Evolutionary conservation across 1,140 invertebrate genomes (phyloP), one percentile per base, ranked within the genome.

Genomic region (Akabosia matsudoensis): DNA sequence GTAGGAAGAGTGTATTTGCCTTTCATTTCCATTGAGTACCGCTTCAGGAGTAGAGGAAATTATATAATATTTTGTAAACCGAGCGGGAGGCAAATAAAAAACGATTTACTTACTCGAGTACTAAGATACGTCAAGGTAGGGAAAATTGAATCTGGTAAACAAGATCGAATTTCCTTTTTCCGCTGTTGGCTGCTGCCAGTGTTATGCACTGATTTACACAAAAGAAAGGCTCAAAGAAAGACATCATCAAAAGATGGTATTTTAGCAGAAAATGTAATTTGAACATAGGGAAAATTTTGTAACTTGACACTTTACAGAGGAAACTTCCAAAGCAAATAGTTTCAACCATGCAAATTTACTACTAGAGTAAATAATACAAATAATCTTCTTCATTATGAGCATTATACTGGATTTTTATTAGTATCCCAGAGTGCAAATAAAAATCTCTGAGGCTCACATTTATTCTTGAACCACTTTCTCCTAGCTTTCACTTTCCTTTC

Each of bases 151-250:
- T 67, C 61, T 67, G 28, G 28, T 22, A 67, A 67, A 67, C 61
- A 67, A 67, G 61, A 67, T 67, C 24, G 31, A 67, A 67, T 67
- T 67, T 67, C 61, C 61, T 67, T 67, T 67, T 67, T 67, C 28
- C 61, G n/a, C n/a, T n/a, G n/a, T n/a, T n/a, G 2, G 54, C 54
- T 56, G 37, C 37, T 45, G 37, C 18, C 37, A 45, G 37, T n/a
- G 37, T 18, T 18, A 7, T 45, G 18, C 37, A 7, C 37, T 45
- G 37, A 45, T 45, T 45, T 45, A 45, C 37, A 18, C 37, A 18
- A 45, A 7, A 18, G 37, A 18, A 18, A 45, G 18, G 37, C 37
- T 10, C 18, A 10, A 18, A 18, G 7, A 45, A 45, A 18, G 18
- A 18, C 18, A 45, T 10, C 37, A 45, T 10, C 37, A 45, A 18